Percentiles rank a stretch among this genome's conserved stretches.
Conservation (phyloP, 2,113 vertebrate species). For the Platichthys stellatus region DNA sequence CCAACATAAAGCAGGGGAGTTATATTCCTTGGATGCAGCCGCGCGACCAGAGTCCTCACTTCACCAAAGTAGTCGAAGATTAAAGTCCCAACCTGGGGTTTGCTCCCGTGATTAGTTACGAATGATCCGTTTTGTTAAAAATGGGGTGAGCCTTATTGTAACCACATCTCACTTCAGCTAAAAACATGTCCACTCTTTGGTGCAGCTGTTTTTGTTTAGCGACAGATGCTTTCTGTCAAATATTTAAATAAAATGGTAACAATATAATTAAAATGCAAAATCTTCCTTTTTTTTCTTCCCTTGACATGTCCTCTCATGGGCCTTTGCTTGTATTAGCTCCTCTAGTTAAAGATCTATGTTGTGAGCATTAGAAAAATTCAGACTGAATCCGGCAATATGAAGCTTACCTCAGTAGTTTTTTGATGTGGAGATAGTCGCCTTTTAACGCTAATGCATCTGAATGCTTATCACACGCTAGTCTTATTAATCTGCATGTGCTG, state of each 20-base stretch:
- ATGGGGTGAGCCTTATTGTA: neutral
- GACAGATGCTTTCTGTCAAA: neutral
- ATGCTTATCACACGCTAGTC: slow-evolving; percentile 28
- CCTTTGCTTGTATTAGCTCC: neutral
- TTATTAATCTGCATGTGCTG: slow-evolving; percentile 41
- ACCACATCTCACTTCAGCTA: neutral
- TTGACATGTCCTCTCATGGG: neutral
- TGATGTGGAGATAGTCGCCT: slow-evolving; percentile 7
- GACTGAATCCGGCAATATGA: neutral
- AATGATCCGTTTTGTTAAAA: neutral
- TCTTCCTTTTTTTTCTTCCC: neutral
- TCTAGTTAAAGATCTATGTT: neutral
- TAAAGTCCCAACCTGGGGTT: neutral
- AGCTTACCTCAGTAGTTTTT: neutral
- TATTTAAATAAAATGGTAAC: neutral
- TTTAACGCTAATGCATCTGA: slow-evolving; percentile 9
- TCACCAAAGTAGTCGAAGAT: slow-evolving; percentile 8
- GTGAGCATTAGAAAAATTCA: neutral
- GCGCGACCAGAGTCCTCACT: slow-evolving; percentile 6
- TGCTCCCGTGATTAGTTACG: neutral
- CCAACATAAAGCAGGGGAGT: slow-evolving; percentile 39
- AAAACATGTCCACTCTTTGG: neutral
- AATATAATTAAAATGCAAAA: neutral
- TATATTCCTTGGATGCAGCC: slow-evolving; percentile 33
- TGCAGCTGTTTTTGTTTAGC: neutral